Base-by-base conservation (phyloP, 2,888 invertebrate species). In the Dolomedes plantarius region DNA sequence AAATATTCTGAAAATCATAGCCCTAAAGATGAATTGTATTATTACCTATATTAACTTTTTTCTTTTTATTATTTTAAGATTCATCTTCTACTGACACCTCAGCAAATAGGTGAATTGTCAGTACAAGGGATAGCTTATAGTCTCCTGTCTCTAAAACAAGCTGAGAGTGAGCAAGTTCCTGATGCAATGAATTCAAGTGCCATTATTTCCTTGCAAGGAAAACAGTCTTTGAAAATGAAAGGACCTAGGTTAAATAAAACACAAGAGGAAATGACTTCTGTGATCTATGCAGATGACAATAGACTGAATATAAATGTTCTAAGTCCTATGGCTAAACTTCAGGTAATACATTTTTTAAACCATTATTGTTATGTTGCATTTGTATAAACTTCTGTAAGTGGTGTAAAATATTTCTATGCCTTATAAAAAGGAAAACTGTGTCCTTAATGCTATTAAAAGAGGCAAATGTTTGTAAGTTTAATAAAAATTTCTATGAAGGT, bases 261-360 rank as follows among this genome's bases (percentile, higher is more conserved):
- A 16, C 93, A 93, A 87, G 93, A 93, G 82, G 93, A 93, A 85
- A 91, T 92, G 39, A 91, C 91, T 11, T 90, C 91, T 64, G 91
- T 92, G 80, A 89, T 92, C 82, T 93, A 94, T 89, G 93, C 92
- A 9, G 91, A 92, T 19, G 95, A 96, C 90, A 94, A 94, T 89
- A 93, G 95, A 88, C 92, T 98, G 75, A 93, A 94, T 89, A 94
- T 97, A 79, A 94, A 93, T 88, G 93, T 98, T 73, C 94, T 95
- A 67, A 94, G 95, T 16, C 94, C 94, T 88, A 95, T 96, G 87
- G 97, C 98, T 0, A 95, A 95, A 90, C 92, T 98, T 90, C 95
- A 96, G 93, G 96, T 95, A 91, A 90, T 29, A 29, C n/a, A n/a
- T n/a, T n/a, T n/a, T n/a, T n/a, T n/a, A n/a, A n/a, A n/a, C n/a